Evolutionary conservation across 92 coral and sea anemone species (phyloP).

Genomic region (Porites evermanni): DNA sequence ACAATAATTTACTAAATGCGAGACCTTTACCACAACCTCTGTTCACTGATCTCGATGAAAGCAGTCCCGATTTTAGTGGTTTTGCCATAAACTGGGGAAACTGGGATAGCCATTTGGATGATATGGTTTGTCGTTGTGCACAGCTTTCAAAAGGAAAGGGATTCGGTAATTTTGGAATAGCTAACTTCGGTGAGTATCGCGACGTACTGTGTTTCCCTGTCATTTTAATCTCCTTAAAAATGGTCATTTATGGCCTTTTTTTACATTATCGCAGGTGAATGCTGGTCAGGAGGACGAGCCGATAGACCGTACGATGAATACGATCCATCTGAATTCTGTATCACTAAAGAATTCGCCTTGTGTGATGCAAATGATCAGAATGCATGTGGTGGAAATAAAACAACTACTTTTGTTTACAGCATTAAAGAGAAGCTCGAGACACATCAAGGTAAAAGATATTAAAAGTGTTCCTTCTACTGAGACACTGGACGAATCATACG

Average conservation of each 20-base stretch:
- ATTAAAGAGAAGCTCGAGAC: slow-evolving; percentile 9
- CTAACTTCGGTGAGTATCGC: slow-evolving; percentile 44
- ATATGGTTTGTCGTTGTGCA: slow-evolving; percentile 60
- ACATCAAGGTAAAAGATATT: neutral
- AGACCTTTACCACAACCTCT: slow-evolving; percentile 23
- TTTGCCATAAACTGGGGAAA: slow-evolving; percentile 60
- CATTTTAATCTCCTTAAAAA: neutral
- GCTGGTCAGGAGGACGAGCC: slow-evolving; percentile 61
- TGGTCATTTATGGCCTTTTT: neutral
- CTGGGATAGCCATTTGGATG: slow-evolving; percentile 41
- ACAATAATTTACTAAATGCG: slow-evolving; percentile 20
- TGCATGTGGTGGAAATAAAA: slow-evolving; percentile 55
- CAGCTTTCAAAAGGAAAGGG: slow-evolving; percentile 36
- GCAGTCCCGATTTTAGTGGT: slow-evolving; percentile 19
- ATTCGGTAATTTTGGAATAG: slow-evolving; percentile 38
- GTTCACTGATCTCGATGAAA: slow-evolving; percentile 48
- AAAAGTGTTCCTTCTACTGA: too few species aligned
- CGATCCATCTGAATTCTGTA: slow-evolving; percentile 42
- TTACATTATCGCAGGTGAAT: slow-evolving; percentile 48
- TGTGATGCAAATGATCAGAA: slow-evolving; percentile 31
- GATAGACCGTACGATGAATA: slow-evolving; percentile 26
- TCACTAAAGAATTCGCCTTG: slow-evolving; percentile 36
- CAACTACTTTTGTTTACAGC: slow-evolving; percentile 48
- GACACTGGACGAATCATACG: too few species aligned
- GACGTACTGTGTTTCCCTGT: neutral